Evolutionary conservation across 2,113 vertebrate species (phyloP).

Genomic region (Oncorhynchus keta): DNA sequence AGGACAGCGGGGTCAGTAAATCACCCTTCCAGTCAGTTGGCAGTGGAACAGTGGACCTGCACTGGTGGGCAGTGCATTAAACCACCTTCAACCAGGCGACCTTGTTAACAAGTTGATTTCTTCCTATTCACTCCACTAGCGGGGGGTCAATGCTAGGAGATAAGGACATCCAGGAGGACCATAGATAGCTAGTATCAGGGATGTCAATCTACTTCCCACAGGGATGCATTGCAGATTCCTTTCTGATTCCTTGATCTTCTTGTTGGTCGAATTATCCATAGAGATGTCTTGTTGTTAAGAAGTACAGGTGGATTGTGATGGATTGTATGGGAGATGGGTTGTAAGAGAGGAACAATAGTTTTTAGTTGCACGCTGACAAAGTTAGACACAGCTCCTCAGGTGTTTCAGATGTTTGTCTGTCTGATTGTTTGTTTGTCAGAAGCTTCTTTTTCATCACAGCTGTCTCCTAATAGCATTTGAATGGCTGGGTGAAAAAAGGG

Average conservation of each 20-base stretch:
- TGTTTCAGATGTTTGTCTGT: constrained; percentile 28
- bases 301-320: neutral
- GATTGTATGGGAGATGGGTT: too few species aligned
- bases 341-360: neutral
- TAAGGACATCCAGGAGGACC: neutral
- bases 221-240: neutral
- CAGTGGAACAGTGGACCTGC: neutral
- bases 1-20: constrained; percentile 26
- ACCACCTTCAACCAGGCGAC: constrained; percentile 28
- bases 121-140: neutral
- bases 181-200: neutral
- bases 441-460: constrained; percentile 62
- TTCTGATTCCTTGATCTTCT: neutral
- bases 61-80: constrained; percentile 28
- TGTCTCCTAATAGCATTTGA: constrained; percentile 55
- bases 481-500: constrained; percentile 36
- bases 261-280: neutral
- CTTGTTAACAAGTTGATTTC: constrained; percentile 55
- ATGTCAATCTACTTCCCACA: neutral
- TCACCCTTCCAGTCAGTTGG: constrained; percentile 11
- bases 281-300: neutral
- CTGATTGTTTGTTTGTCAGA: constrained; percentile 37
- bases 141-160: neutral
- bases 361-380: constrained; percentile 25
- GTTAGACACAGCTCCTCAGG: constrained; percentile 14